Percentiles rank a stretch among this genome's conserved stretches.
Evolutionary conservation across 2,797 vertebrate species (phyloP).

Genomic region (Acrossocheilus wenchowensis): DNA sequence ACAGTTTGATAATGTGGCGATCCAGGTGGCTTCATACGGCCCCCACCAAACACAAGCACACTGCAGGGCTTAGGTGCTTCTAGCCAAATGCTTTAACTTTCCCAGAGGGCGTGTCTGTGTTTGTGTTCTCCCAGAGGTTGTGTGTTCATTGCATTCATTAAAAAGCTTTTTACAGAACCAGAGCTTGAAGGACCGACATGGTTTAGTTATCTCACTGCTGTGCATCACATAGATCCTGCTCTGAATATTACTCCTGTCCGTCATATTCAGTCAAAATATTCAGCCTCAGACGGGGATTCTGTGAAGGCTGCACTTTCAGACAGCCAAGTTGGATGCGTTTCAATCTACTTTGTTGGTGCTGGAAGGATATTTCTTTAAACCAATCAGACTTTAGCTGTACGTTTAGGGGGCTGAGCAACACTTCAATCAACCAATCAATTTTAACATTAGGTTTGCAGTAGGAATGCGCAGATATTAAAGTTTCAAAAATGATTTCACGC

Average conservation of each 20-base stretch:
- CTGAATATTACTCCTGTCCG: conserved; percentile 26
- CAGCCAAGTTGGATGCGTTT: not conserved
- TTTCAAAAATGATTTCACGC: not conserved
- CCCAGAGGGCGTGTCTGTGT: conserved; percentile 50
- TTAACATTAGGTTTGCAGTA: not conserved
- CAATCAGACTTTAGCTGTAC: not conserved
- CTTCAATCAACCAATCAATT: not conserved
- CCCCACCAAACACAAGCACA: conserved; percentile 48
- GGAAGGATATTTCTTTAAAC: not conserved
- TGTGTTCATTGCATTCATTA: conserved; percentile 58
- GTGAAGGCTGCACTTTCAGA: not conserved
- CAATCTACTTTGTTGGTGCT: not conserved
- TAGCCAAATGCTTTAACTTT: conserved; percentile 56
- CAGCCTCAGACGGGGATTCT: not conserved
- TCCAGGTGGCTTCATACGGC: conserved; percentile 68
- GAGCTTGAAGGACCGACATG: conserved; percentile 13
- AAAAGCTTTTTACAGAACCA: conserved; percentile 49
- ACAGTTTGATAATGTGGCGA: conserved; percentile 64
- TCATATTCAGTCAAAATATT: conserved; percentile 30
- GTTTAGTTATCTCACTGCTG: conserved; percentile 22
- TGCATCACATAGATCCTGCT: conserved; percentile 30
- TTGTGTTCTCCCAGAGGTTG: conserved; percentile 54
- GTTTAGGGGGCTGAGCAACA: not conserved
- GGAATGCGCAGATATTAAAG: not conserved
- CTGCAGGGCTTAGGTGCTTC: conserved; percentile 41